Percentiles rank a stretch among this genome's conserved stretches.
Evolutionary conservation across 2,888 invertebrate species (phyloP).

Genomic region (Hemicrepidius hirtus): DNA sequence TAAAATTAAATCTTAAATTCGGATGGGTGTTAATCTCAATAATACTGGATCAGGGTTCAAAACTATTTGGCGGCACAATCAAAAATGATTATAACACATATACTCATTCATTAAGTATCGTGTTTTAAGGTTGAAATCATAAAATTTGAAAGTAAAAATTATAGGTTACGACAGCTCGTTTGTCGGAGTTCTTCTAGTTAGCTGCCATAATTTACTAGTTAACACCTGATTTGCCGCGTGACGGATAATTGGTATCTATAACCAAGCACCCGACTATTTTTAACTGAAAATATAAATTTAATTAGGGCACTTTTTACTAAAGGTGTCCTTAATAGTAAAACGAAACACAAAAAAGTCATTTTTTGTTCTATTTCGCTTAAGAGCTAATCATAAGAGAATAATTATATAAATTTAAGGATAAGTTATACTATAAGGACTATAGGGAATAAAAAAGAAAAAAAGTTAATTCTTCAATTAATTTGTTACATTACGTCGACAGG

Average conservation of each 20-base stretch:
- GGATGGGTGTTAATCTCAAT: neutral
- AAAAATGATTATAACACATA: conserved; percentile 15
- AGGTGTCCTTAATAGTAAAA: neutral
- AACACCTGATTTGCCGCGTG: conserved; percentile 65
- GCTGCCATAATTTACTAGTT: conserved; percentile 63
- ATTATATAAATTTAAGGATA: too few relatives aligned
- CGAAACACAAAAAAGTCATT: neutral
- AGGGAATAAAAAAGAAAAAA: neutral
- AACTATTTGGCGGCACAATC: neutral
- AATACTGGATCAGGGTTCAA: neutral
- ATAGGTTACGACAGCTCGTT: conserved; percentile 69
- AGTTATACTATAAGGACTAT: neutral
- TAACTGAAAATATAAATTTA: conserved; percentile 32
- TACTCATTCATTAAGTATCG: conserved; percentile 42
- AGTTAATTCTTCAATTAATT: conserved; percentile 3
- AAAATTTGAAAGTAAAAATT: conserved; percentile 64
- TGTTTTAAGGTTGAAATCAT: conserved; percentile 60
- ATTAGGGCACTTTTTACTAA: conserved; percentile 28
- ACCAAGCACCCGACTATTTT: neutral
- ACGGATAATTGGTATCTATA: conserved; percentile 45
- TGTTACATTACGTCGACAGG: conserved; percentile 5
- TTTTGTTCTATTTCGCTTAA: neutral
- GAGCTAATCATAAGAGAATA: too few relatives aligned
- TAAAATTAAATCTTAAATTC: too few relatives aligned
- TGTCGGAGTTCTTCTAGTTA: conserved; percentile 68